A percentile compares a stretch with the other conserved stretches of the same genome.
Evolutionary conservation across 2,888 invertebrate species (phyloP).

Genomic region (Ectemnius cavifrons): DNA sequence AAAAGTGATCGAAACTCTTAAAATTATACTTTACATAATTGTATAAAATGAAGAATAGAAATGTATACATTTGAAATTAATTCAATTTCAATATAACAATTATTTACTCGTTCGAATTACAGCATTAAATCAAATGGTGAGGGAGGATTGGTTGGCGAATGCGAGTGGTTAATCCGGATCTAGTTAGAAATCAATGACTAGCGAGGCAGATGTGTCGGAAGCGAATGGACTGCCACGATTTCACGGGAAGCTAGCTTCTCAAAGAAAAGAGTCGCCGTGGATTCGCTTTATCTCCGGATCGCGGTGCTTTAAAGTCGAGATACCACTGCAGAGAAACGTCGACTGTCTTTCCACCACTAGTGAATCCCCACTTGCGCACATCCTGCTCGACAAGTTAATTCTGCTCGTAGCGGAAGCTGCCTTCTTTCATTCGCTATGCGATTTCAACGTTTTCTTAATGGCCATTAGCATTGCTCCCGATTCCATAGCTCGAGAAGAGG

Average conservation of each 20-base stretch:
- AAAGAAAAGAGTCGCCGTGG: not conserved
- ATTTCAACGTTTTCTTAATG: conserved; percentile 8
- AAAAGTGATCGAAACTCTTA: not conserved
- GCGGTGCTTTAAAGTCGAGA: conserved; percentile 1
- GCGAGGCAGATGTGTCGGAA: too few relatives aligned
- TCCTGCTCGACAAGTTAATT: not conserved
- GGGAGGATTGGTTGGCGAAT: too few relatives aligned
- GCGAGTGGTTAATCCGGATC: too few relatives aligned
- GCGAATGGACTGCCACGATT: too few relatives aligned
- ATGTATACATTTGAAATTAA: too few relatives aligned
- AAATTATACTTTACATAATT: not conserved
- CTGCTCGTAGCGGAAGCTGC: not conserved
- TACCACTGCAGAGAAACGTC: not conserved
- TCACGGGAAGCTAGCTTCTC: not conserved
- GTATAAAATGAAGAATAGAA: too few relatives aligned
- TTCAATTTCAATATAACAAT: too few relatives aligned
- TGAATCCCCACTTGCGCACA: not conserved
- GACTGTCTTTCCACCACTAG: not conserved
- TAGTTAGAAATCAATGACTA: too few relatives aligned
- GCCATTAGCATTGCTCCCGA: conserved; percentile 20
- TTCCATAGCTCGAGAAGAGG: too few relatives aligned
- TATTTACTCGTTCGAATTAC: too few relatives aligned
- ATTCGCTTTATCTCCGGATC: not conserved
- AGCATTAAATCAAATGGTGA: too few relatives aligned
- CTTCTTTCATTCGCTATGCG: not conserved